Base-by-base conservation (phyloP, 2,888 invertebrate genomes). In the Pachycephus smyrnensis region DNA sequence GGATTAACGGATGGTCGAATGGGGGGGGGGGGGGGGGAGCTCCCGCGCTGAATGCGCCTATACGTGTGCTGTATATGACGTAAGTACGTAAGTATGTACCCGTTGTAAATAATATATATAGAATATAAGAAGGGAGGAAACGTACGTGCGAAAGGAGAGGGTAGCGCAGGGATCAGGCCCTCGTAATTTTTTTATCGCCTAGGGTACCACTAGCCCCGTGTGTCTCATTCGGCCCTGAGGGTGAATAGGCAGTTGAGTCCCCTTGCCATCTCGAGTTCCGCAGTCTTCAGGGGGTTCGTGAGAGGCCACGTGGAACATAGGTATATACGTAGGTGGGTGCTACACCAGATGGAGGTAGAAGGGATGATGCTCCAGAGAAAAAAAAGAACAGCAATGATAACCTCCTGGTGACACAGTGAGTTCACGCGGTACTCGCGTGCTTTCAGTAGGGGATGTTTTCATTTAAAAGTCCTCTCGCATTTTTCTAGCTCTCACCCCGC, bases 361-460 rank as follows among this genome's bases (percentile, higher is more conserved):
- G 12, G 40, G n/a, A n/a, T 15, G 15, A 40, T 37, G 77, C 73
- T 35, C 69, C 12, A 71, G 40, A 73, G 73, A 68, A 68, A 73
- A 36, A 71, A 31, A 35, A 31, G n/a, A 55, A 9, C 23, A 23
- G 9, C 9, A 55, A 55, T 23, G 23, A 55, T 55, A 55, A 55
- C 23, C 55, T 55, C 9, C 55, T 0, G 23, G 4, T 2, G 55
- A 9, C 23, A 55, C 2, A 35, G 35, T 1, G 55, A 76, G 68
- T 31, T 76, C 23, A 68, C 75, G 80, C 69, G 80, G 83, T 40
- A 1, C 40, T 15, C 15, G 81, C 80, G 77, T 75, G 83, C 83
- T 86, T 83, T 86, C 81, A 86, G 82, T 75, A 33, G 69, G 82
- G 80, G 82, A 84, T 86, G 86, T 86, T 86, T 86, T 86, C 84